Evolutionary conservation across 2,113 vertebrate genomes (phyloP).

Genomic region (Vanacampus margaritifer): DNA sequence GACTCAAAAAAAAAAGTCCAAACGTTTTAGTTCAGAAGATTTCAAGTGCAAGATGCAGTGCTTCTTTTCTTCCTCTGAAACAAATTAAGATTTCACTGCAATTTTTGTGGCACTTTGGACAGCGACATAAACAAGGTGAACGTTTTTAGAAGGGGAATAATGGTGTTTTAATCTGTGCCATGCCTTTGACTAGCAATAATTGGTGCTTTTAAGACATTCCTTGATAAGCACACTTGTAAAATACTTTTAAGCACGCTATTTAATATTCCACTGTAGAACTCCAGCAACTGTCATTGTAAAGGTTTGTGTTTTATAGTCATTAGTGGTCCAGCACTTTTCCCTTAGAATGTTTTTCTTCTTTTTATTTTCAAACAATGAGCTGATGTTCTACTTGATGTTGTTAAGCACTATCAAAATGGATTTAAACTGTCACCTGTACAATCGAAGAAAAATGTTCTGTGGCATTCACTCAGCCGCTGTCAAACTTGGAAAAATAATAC

Average conservation of each 20-base stretch:
- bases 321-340: slow-evolving; percentile 16
- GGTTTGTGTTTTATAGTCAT: slow-evolving; percentile 34
- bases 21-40: not conserved
- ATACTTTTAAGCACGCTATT: slow-evolving; percentile 28
- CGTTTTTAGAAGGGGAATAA: slow-evolving; percentile 3
- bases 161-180: slow-evolving; percentile 23
- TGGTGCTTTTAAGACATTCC: slow-evolving; percentile 23
- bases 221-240: slow-evolving; percentile 22
- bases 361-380: slow-evolving; percentile 11
- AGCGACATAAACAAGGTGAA: slow-evolving; percentile 12
- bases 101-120: not conserved
- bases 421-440: not conserved
- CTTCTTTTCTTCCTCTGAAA: not conserved
- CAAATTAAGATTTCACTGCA: not conserved
- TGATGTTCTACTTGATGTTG: not conserved
- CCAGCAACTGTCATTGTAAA: slow-evolving; percentile 32
- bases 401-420: slow-evolving; percentile 1
- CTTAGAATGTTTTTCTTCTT: slow-evolving; percentile 15
- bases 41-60: not conserved
- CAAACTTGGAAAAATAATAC: not conserved
- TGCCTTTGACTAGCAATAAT: slow-evolving; percentile 28
- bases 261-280: slow-evolving; percentile 33
- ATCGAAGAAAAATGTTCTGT: not conserved
- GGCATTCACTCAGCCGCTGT: not conserved
- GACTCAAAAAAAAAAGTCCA: not conserved